Evolutionary conservation across 2,797 vertebrate species (phyloP).

Genomic region (Hemibagrus guttatus): DNA sequence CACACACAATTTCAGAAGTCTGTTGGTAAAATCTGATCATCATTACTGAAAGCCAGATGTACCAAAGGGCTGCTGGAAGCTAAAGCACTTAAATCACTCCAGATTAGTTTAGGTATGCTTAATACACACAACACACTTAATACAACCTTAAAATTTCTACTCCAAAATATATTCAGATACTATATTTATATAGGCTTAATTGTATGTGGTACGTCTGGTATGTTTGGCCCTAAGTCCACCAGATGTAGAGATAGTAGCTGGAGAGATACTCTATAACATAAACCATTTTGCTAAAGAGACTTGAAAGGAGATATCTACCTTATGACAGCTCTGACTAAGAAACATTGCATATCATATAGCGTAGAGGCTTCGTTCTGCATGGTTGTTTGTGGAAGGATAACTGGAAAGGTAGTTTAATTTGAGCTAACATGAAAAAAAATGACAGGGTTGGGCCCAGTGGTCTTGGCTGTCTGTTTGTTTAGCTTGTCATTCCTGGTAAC

Average conservation of each 20-base stretch:
- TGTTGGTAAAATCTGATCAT: slow-evolving; percentile 22
- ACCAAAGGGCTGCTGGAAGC: slow-evolving; percentile 23
- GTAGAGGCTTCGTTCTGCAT: not conserved
- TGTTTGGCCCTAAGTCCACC: slow-evolving; percentile 20
- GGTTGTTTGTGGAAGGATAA: slow-evolving; percentile 23
- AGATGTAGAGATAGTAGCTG: slow-evolving; percentile 37
- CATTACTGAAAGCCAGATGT: slow-evolving; percentile 16
- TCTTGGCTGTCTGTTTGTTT: slow-evolving; percentile 58
- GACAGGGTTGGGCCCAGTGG: slow-evolving; percentile 37
- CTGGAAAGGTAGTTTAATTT: slow-evolving; percentile 36
- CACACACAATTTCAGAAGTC: not conserved
- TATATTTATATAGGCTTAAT: slow-evolving; percentile 42
- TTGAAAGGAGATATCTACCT: slow-evolving; percentile 35
- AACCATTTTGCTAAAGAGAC: slow-evolving; percentile 32
- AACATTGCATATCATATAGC: not conserved
- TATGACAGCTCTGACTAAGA: slow-evolving; percentile 20
- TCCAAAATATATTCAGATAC: slow-evolving; percentile 30
- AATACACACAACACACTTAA: not conserved
- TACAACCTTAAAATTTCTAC: not conserved
- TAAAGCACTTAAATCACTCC: slow-evolving; percentile 9
- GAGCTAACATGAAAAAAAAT: slow-evolving; percentile 23
- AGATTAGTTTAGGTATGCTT: slow-evolving; percentile 4
- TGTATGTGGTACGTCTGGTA: too few relatives aligned
- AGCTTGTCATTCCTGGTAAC: slow-evolving; percentile 57
- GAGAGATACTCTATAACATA: slow-evolving; percentile 41